Conservation (phyloP, 2,113 vertebrate species). For the Paradoxurus hermaphroditus region DNA sequence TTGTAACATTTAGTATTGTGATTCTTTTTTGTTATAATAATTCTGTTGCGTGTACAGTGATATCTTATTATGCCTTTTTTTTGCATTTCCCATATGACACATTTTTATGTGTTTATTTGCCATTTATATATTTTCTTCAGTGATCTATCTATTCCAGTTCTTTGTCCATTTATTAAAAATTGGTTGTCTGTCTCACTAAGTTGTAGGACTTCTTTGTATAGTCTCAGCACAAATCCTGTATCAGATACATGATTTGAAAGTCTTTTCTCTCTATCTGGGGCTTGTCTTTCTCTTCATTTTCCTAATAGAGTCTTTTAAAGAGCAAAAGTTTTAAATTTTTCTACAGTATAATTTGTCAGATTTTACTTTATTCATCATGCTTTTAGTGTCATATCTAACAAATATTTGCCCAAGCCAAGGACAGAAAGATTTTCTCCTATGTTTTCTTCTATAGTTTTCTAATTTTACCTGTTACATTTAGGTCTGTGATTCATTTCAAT, state of each 20-base stretch:
- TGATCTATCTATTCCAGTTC: background rate
- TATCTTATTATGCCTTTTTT: background rate
- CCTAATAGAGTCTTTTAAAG: background rate
- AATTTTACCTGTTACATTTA: background rate
- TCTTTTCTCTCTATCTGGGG: background rate
- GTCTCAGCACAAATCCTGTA: background rate
- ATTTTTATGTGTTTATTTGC: background rate
- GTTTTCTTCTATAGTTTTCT: background rate
- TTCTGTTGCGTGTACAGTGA: background rate
- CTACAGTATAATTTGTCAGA: background rate
- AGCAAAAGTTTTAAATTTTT: background rate
- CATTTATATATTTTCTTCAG: background rate
- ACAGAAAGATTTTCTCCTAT: background rate
- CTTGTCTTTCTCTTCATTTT: background rate
- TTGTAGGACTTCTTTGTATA: background rate
- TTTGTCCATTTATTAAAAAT: background rate
- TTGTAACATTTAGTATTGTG: background rate
- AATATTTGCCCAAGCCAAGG: background rate
- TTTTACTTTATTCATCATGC: background rate
- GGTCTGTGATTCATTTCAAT: background rate
- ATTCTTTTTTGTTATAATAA: background rate
- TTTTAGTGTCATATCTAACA: background rate
- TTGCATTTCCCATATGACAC: background rate
- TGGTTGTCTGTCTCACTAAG: background rate
- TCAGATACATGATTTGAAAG: background rate